Conservation (phyloP, 2,888 invertebrate species). For the Acanthopleura granulata region DNA sequence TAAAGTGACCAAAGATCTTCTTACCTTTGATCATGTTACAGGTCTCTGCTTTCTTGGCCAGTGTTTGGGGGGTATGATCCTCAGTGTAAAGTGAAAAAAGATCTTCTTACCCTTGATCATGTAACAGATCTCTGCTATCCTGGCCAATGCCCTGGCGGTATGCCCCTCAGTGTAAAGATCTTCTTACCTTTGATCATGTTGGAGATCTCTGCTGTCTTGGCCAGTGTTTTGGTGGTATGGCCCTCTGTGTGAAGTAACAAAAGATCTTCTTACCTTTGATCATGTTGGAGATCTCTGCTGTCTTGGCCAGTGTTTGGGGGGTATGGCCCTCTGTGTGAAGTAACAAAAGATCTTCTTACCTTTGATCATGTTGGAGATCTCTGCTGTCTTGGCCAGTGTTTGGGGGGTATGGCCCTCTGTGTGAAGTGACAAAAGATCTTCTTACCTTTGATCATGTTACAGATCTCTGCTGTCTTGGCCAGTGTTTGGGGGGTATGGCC, state of each 20-base stretch:
- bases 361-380: constrained; percentile 73
- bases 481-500: constrained; percentile 75
- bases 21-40: constrained; percentile 73
- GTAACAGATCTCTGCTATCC: constrained; percentile 73
- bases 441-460: constrained; percentile 72
- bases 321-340: constrained; percentile 76
- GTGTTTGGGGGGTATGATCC: constrained; percentile 75
- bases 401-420: constrained; percentile 77
- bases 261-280: constrained; percentile 65
- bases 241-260: constrained; percentile 74
- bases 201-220: constrained; percentile 74
- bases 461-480: constrained; percentile 74
- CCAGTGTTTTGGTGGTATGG: constrained; percentile 75
- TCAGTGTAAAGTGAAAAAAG: not conserved
- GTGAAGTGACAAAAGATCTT: constrained; percentile 51
- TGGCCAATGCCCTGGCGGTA: constrained; percentile 75
- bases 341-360: constrained; percentile 42
- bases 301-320: constrained; percentile 74
- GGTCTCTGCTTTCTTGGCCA: constrained; percentile 74
- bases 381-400: constrained; percentile 74
- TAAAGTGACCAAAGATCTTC: constrained; percentile 48
- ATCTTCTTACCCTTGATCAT: constrained; percentile 70
- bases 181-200: constrained; percentile 72
- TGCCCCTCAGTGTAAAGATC: constrained; percentile 75
- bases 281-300: constrained; percentile 74